Base-by-base conservation (phyloP, 2,888 invertebrate genomes). In the Leucoptera coffeella region DNA sequence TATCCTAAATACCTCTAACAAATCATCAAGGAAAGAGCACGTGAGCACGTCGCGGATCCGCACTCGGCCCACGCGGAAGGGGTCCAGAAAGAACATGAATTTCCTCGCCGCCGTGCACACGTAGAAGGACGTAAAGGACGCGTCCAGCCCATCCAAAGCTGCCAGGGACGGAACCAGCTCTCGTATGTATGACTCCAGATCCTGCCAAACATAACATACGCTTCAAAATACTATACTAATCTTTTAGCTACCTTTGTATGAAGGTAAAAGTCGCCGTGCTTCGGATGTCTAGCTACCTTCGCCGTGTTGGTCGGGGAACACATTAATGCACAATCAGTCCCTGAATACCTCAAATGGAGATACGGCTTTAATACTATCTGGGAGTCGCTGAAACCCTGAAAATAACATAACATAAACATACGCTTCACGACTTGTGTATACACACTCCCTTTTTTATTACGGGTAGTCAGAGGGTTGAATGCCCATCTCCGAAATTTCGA, bases 271-370 rank as follows among this genome's bases (percentile, higher is more conserved):
- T n/a, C n/a, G n/a, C n/a, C n/a, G n/a, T n/a, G n/a, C n/a, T n/a
- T n/a, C n/a, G n/a, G n/a, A n/a, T n/a, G n/a, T n/a, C n/a, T n/a
- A n/a, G n/a, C n/a, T n/a, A n/a, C n/a, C n/a, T n/a, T n/a, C n/a
- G n/a, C n/a, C n/a, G n/a, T n/a, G n/a, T n/a, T n/a, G n/a, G n/a
- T n/a, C n/a, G 80, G 69, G 0, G 75, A 49, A 38, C 91, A 87
- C 95, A 97, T 96, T 13, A 97, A 65, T 0, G 92, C 89, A 47
- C 93, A 94, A 60, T 96, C 96, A 0, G 96, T 97, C 12, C 90
- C 88, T 5, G 82, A 77, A 47, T 95, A 97, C 3, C 95, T 77
- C 47, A 97, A 60, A 55, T 99, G 93, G 1, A 99, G 67, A 50
- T 85, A 97, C 2, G 82, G 74, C 45, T 95, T 88, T 6, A 82